phyloP scores from a whole-genome alignment of 2,797 vertebrate genomes.

The Argentina silus region DNA sequence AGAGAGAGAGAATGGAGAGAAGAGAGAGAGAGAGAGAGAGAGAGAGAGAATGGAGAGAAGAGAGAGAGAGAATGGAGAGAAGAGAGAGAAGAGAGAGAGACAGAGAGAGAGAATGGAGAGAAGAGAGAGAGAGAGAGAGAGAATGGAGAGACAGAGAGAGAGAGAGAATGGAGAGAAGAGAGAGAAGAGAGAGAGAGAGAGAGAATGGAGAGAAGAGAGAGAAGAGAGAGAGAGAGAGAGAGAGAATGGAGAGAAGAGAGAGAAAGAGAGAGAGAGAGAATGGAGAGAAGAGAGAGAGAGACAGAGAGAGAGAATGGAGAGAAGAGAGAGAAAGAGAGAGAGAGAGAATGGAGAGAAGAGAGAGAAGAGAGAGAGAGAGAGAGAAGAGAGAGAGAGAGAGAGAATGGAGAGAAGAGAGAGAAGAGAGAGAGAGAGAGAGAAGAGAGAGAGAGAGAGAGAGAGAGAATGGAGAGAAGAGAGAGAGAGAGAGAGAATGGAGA shows the following conservation, averaged over 20 bases:
- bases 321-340: too few relatives aligned
- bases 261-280: slow-evolving; percentile 14
- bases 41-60: not conserved
- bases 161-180: not conserved
- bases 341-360: not conserved
- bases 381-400: slow-evolving; percentile 1
- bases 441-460: too few relatives aligned
- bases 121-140: not conserved
- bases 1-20: not conserved
- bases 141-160: not conserved
- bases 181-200: not conserved
- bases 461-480: too few relatives aligned
- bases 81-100: slow-evolving; percentile 7
- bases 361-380: not conserved
- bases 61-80: too few relatives aligned
- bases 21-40: not conserved
- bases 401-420: not conserved
- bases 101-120: not conserved
- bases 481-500: too few relatives aligned
- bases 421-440: too few relatives aligned
- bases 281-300: not conserved
- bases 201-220: not conserved
- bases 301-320: slow-evolving; percentile 3
- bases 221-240: not conserved
- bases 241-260: not conserved